Conservation (phyloP, 2,113 vertebrate genomes). For the Glaucomys volans region DNA sequence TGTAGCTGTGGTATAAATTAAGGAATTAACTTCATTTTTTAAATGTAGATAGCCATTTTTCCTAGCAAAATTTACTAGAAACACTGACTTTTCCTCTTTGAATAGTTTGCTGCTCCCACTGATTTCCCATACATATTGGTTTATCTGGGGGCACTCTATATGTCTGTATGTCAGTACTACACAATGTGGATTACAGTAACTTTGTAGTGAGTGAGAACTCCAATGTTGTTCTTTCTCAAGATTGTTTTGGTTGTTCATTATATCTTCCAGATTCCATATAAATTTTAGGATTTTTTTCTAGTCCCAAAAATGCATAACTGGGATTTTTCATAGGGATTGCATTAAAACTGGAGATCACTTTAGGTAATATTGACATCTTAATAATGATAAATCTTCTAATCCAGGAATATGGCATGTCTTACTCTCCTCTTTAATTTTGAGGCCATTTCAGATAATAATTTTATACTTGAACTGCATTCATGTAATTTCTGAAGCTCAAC, state of each 20-base stretch:
- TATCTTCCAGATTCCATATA: background rate
- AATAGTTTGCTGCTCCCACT: background rate
- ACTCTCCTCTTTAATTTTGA: background rate
- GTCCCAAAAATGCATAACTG: background rate
- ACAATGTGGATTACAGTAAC: background rate
- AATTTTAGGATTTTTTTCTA: background rate
- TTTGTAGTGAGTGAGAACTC: background rate
- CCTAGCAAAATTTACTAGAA: background rate
- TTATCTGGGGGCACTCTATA: background rate
- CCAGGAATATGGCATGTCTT: background rate
- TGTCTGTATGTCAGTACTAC: background rate
- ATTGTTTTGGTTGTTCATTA: background rate
- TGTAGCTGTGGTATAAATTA: background rate
- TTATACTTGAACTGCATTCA: background rate
- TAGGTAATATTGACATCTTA: background rate
- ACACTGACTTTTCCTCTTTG: background rate
- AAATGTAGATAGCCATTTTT: background rate
- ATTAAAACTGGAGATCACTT: background rate
- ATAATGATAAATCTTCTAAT: background rate
- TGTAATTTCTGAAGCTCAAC: background rate
- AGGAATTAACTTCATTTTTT: background rate
- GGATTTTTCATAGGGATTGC: background rate
- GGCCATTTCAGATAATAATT: background rate
- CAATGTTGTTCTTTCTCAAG: background rate
- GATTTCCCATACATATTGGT: background rate